Evolutionary conservation across 2,888 invertebrate genomes (phyloP).

Genomic region (Drosophila lacicola): DNA sequence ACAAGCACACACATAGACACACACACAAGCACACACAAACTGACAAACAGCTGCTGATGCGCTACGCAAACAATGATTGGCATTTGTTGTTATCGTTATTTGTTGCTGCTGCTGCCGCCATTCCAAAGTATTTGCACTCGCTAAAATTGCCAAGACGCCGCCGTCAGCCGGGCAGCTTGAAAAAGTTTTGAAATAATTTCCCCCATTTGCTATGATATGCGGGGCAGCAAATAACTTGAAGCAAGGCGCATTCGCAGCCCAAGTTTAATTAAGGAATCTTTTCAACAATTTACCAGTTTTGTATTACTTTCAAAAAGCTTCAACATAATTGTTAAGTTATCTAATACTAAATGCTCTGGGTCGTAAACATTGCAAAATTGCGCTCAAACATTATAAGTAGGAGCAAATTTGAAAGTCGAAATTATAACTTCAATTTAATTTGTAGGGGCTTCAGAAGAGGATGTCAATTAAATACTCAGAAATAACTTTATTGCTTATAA

Average conservation of each 20-base stretch:
- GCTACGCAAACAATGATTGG: constrained; percentile 79
- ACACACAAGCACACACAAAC: constrained; percentile 7
- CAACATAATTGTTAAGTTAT: constrained; percentile 21
- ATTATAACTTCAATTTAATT: background rate
- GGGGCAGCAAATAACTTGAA: constrained; percentile 49
- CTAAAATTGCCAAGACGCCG: constrained; percentile 63
- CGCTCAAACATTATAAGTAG: background rate
- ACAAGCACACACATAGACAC: constrained; percentile 11
- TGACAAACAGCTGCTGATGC: constrained; percentile 71
- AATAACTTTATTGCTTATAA: background rate
- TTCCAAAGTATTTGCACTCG: constrained; percentile 71
- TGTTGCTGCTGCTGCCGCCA: constrained; percentile 38
- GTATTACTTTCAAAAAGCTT: constrained; percentile 47
- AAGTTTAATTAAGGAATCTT: constrained; percentile 73
- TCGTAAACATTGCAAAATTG: background rate
- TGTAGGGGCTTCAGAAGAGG: too few species aligned
- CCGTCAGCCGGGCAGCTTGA: constrained; percentile 45
- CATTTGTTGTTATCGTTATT: constrained; percentile 72
- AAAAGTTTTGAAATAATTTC: constrained; percentile 72
- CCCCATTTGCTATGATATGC: constrained; percentile 61
- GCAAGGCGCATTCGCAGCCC: constrained; percentile 52
- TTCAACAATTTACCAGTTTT: constrained; percentile 36
- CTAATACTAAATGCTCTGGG: background rate
- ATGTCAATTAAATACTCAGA: background rate
- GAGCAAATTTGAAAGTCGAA: constrained; percentile 4